phyloP scores from a whole-genome alignment of 2,797 vertebrate species.

The Helicolenus hilgendorfi region DNA sequence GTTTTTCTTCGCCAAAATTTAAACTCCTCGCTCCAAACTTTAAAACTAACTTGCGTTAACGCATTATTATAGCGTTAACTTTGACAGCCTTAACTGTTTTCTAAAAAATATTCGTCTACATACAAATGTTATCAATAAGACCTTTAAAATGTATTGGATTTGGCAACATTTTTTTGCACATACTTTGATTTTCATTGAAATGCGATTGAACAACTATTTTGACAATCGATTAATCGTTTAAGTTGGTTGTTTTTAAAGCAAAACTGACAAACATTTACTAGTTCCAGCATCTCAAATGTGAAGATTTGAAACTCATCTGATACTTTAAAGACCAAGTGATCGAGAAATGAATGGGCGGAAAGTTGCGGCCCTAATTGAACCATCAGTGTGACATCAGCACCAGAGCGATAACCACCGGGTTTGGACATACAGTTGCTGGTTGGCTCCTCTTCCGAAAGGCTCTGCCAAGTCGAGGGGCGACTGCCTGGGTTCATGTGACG shows the following conservation, averaged over 20 bases:
- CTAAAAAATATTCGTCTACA: rapidly evolving
- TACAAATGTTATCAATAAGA: too few species aligned
- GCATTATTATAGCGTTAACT: too few species aligned
- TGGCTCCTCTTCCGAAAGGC: constrained; percentile 40
- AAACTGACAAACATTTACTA: background rate
- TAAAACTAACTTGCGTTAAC: too few species aligned
- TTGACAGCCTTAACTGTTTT: too few species aligned
- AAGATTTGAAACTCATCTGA: background rate
- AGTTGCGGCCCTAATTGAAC: constrained; percentile 13
- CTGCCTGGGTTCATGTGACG: constrained; percentile 52
- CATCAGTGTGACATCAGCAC: constrained; percentile 24
- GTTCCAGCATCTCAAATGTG: background rate
- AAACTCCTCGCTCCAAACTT: too few species aligned
- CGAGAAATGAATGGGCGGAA: background rate
- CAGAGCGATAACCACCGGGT: constrained; percentile 15
- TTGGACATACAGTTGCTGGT: constrained; percentile 45
- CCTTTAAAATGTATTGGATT: background rate
- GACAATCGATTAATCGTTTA: too few species aligned
- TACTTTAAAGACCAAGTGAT: background rate
- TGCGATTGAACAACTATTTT: background rate
- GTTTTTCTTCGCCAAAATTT: background rate
- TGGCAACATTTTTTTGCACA: background rate
- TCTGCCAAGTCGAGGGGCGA: constrained; percentile 61
- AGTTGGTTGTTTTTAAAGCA: background rate
- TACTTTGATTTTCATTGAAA: background rate